Evolutionary conservation across 53 echinoderm and acorn worm genomes (phyloP).

Genomic region (Zoroaster sp.): DNA sequence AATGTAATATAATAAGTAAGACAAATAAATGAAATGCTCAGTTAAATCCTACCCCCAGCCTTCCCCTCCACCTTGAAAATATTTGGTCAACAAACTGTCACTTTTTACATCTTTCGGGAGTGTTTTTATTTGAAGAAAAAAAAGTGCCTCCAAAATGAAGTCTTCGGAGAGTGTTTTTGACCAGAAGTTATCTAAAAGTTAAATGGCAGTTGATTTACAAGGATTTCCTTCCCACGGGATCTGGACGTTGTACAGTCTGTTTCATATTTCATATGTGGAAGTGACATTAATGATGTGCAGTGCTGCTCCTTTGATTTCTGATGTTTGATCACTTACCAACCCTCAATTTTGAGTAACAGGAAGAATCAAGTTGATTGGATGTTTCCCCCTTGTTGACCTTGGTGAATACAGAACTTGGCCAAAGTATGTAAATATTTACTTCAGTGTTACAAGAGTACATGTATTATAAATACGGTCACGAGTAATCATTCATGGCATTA

Average conservation of each 20-base stretch:
- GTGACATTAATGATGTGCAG: background rate
- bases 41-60: too few relatives aligned
- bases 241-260: background rate
- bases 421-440: background rate
- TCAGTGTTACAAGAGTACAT: too few relatives aligned
- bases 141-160: too few relatives aligned
- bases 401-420: background rate
- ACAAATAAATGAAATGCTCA: too few relatives aligned
- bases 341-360: background rate
- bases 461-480: too few relatives aligned
- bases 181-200: background rate
- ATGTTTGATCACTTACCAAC: background rate
- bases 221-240: background rate
- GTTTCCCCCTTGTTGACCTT: background rate
- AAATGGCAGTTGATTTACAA: background rate
- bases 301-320: background rate
- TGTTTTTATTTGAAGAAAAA: background rate
- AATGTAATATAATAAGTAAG: too few relatives aligned
- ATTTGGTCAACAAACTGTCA: background rate
- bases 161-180: background rate
- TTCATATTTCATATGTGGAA: background rate
- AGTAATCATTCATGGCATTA: background rate
- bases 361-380: background rate
- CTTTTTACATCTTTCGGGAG: background rate
- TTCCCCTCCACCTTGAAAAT: too few relatives aligned